phyloP scores from a whole-genome alignment of 2,113 vertebrate species.

The Odocoileus hemionus region DNA sequence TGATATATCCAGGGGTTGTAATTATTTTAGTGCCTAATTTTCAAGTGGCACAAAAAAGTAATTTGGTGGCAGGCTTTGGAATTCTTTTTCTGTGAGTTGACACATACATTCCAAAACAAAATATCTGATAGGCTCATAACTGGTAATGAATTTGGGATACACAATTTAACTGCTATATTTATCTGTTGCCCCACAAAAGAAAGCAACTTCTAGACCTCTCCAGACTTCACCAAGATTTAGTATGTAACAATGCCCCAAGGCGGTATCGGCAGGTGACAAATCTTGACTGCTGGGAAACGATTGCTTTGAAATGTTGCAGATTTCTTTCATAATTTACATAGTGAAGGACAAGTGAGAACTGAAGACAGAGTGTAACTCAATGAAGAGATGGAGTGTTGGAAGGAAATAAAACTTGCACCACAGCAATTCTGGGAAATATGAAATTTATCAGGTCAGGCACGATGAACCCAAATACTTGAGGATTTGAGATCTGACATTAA shows the following conservation, averaged over 20 bases:
- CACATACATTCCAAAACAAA: neutral
- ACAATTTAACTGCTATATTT: neutral
- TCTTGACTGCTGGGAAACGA: neutral
- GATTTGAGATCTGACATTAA: neutral
- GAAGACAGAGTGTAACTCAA: neutral
- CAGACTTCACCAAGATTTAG: constrained; percentile 1
- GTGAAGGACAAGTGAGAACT: neutral
- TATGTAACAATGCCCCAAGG: neutral
- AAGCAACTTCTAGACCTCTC: constrained; percentile 27
- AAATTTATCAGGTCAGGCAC: neutral
- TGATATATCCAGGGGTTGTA: neutral
- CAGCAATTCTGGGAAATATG: neutral
- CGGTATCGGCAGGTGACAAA: constrained; percentile 3
- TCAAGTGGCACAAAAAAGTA: neutral
- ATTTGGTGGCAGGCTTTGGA: neutral
- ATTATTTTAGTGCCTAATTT: neutral
- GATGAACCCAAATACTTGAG: neutral
- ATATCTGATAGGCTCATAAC: neutral
- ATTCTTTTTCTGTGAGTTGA: neutral
- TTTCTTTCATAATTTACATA: constrained; percentile 35
- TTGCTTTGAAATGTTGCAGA: neutral
- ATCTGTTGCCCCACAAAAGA: neutral
- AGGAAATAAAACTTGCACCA: neutral
- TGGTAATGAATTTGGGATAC: neutral
- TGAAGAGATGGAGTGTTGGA: neutral